Conservation (phyloP, 2,113 vertebrate species). For the Sylvilagus bachmani region DNA sequence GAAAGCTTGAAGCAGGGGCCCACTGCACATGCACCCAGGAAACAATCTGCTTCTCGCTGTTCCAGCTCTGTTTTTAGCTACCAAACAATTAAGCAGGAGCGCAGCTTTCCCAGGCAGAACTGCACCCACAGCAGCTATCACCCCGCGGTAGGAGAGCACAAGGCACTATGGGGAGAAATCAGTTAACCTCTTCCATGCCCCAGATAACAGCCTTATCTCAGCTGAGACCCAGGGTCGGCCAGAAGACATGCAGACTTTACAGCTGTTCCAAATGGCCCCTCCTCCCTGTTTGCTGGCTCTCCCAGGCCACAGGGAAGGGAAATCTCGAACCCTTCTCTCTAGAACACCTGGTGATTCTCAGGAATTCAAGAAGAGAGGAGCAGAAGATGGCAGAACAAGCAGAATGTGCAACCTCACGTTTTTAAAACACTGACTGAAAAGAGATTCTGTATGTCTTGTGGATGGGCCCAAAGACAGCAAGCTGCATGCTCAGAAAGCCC, state of each 20-base stretch:
- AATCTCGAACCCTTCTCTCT: slow-evolving; percentile 67
- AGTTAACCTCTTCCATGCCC: neutral
- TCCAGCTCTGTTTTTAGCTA: slow-evolving; percentile 40
- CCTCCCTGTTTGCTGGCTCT: neutral
- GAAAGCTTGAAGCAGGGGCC: neutral
- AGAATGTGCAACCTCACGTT: slow-evolving; percentile 68
- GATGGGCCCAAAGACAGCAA: slow-evolving; percentile 66
- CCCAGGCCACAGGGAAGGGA: slow-evolving; percentile 55
- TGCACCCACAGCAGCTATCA: neutral
- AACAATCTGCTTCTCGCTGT: neutral
- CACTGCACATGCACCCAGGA: neutral
- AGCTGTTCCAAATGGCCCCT: neutral
- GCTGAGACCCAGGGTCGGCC: neutral
- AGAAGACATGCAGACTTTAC: neutral
- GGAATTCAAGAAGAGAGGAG: slow-evolving; percentile 76
- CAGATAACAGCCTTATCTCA: neutral
- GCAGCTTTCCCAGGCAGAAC: neutral
- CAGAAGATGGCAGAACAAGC: slow-evolving; percentile 74
- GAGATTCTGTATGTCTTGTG: slow-evolving; percentile 68
- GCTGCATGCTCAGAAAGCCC: slow-evolving; percentile 41
- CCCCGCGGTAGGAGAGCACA: neutral
- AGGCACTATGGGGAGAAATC: too few species aligned
- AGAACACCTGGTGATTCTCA: slow-evolving; percentile 72
- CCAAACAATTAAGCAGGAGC: neutral
- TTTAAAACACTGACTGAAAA: slow-evolving; percentile 51